Base-by-base conservation (phyloP, 2,113 vertebrate genomes). In the Lethenteron camtschaticum region DNA sequence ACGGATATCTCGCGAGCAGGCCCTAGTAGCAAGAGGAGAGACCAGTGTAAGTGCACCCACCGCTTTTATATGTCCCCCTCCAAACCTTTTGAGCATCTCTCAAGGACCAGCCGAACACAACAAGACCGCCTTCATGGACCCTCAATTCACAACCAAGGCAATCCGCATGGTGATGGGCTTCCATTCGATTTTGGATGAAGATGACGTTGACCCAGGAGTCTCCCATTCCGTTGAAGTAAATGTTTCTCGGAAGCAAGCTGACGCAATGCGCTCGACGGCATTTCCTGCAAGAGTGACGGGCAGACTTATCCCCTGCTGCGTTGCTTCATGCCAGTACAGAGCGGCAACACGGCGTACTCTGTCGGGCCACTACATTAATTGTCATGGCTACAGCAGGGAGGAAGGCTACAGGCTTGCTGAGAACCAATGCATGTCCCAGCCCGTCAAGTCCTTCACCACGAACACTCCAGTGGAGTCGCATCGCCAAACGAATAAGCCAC, bases 261-360 rank as follows among this genome's bases (percentile, higher is more conserved):
- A 66, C 9, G n/a, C 9, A n/a, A 66, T 16, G 10, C 41, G 5
- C 41, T 41, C 41, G 41, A 41, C 6, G 41, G 41, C 5, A 41
- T 41, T 41, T 41, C 41, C 41, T 41, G 9, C 63, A 16, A 66
- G 24, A 24, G 63, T 66, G 10, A 16, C 10, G 63, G 24, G n/a
- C 63, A n/a, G 10, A n/a, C 63, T 8, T 16, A 16, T 66, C 63
- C n/a, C 24, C n/a, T 66, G 63, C 63, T 24, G 24, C 63, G 9
- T 66, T n/a, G 63, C n/a, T n/a, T n/a, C n/a, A 9, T 66, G 63
- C 63, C n/a, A 66, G 63, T 66, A 66, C 63, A 66, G 24, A 9
- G 63, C 63, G 9, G n/a, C 24, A 24, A 66, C 63, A 66, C 63
- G 63, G n/a, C n/a, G 10, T 8, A 24, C 63, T 16, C 10, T 66